A percentile compares a stretch with the other conserved stretches of the same genome.
phyloP scores from a whole-genome alignment of 2,797 vertebrate species.

The Pangasius larnaudii region DNA sequence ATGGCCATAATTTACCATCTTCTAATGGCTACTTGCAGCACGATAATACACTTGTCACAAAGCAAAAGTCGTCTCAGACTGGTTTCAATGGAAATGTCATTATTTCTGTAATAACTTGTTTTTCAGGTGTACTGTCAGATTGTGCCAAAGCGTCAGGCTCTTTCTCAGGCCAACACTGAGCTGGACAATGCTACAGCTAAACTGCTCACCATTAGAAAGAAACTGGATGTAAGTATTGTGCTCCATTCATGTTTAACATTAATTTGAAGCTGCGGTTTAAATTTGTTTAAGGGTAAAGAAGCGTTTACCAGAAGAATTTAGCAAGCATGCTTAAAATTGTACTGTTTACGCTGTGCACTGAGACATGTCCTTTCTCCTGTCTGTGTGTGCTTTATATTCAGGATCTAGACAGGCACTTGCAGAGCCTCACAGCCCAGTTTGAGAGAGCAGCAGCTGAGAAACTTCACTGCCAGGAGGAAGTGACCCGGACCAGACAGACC shows the following conservation, averaged over 20 bases:
- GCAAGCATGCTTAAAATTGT: neutral
- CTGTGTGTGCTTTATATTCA: slow-evolving; percentile 54
- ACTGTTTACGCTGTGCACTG: neutral
- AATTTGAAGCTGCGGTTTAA: neutral
- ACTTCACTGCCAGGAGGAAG: slow-evolving; percentile 81
- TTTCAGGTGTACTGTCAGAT: slow-evolving; percentile 72
- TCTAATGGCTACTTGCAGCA: neutral
- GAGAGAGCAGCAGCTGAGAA: slow-evolving; percentile 81
- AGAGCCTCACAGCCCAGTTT: slow-evolving; percentile 77
- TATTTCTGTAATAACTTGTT: slow-evolving; percentile 12
- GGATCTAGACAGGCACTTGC: slow-evolving; percentile 81
- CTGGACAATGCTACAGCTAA: slow-evolving; percentile 79
- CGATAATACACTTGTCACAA: slow-evolving; percentile 3
- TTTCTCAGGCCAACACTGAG: slow-evolving; percentile 80
- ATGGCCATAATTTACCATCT: neutral
- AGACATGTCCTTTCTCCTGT: slow-evolving; percentile 20
- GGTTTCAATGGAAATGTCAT: neutral
- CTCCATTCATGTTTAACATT: neutral
- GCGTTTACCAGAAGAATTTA: neutral
- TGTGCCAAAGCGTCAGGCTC: slow-evolving; percentile 77
- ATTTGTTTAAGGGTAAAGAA: neutral
- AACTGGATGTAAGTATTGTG: slow-evolving; percentile 73
- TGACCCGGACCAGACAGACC: slow-evolving; percentile 77
- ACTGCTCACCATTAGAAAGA: slow-evolving; percentile 79
- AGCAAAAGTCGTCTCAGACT: neutral